phyloP scores from a whole-genome alignment of 2,113 vertebrate genomes.

The Protobothrops mucrosquamatus region DNA sequence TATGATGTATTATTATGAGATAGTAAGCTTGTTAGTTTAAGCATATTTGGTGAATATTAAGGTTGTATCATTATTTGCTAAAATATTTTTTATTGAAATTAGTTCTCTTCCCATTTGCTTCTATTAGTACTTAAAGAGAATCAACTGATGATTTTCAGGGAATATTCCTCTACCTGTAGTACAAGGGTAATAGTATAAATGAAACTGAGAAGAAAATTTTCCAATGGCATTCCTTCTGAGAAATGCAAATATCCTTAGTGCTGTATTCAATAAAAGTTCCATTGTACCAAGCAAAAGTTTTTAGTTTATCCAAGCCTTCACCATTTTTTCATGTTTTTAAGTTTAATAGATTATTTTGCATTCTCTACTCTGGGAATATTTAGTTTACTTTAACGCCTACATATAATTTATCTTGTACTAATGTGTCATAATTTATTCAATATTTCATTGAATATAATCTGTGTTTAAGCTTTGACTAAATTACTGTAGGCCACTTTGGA shows the following conservation, averaged over 20 bases:
- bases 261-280: not conserved
- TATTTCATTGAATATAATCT: not conserved
- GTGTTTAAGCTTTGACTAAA: not conserved
- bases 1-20: not conserved
- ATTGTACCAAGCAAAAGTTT: not conserved
- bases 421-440: not conserved
- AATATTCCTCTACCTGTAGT: not conserved
- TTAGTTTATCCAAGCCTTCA: not conserved
- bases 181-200: not conserved
- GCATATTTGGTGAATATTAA: not conserved
- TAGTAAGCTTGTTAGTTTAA: not conserved
- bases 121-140: not conserved
- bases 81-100: not conserved
- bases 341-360: not conserved
- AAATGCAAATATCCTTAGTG: not conserved
- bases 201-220: not conserved
- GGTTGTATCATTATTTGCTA: not conserved
- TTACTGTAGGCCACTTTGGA: not conserved
- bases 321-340: not conserved
- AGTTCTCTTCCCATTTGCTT: not conserved
- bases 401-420: not conserved
- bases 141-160: not conserved
- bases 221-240: not conserved
- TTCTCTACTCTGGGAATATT: not conserved
- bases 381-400: not conserved